These are phyloP conservation scores for Dinocampus coccinellae DNA, from an alignment of 2,888 invertebrate genomes.

Conservation along the genomic window DNA sequence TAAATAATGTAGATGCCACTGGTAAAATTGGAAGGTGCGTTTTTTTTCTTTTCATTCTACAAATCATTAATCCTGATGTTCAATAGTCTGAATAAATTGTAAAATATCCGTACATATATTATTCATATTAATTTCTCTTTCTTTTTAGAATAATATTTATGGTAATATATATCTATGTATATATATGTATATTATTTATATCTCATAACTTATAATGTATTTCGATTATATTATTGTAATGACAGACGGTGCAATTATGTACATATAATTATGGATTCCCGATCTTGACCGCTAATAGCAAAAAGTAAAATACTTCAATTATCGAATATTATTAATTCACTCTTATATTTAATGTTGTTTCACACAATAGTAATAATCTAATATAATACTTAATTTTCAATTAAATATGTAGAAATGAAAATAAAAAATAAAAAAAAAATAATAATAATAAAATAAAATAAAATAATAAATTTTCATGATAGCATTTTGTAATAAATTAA, in stretches of 20 bases:
- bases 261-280: constrained; percentile 65
- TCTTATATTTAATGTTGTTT: neutral
- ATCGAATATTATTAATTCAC: neutral
- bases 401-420: neutral
- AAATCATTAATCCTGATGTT: constrained; percentile 37
- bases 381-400: neutral
- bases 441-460: neutral
- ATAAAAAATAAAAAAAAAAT: neutral
- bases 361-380: neutral
- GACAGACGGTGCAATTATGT: constrained; percentile 67
- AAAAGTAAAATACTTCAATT: neutral
- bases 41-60: constrained; percentile 21
- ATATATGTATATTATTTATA: constrained; percentile 51
- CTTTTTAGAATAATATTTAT: constrained; percentile 52
- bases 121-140: constrained; percentile 44
- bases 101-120: constrained; percentile 53
- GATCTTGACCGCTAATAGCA: constrained; percentile 50
- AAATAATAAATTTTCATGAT: too few relatives aligned
- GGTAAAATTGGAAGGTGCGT: constrained; percentile 43
- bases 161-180: constrained; percentile 46
- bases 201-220: constrained; percentile 48
- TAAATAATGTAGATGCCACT: constrained; percentile 50
- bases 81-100: constrained; percentile 50
- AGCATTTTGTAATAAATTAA: neutral
- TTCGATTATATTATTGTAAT: constrained; percentile 58